Conservation (phyloP, 2,113 vertebrate genomes). For the Nettapus auritus region DNA sequence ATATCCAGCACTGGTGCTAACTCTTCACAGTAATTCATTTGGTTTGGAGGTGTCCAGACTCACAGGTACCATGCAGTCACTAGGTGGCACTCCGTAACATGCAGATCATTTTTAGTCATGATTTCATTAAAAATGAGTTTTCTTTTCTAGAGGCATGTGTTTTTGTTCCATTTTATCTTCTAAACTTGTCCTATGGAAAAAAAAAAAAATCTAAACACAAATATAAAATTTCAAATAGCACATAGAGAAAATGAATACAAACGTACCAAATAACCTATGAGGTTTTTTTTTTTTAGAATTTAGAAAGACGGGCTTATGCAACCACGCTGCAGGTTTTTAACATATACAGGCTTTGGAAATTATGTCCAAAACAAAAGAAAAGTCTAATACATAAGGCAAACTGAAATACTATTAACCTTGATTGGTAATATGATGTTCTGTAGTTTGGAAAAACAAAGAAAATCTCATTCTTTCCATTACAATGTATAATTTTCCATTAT, state of each 20-base stretch:
- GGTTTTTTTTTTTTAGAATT: not conserved
- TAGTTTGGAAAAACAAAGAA: not conserved
- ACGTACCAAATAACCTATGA: not conserved
- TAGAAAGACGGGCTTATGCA: not conserved
- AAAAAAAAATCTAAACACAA: not conserved
- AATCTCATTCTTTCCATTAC: not conserved
- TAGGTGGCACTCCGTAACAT: conserved; percentile 69
- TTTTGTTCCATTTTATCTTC: not conserved
- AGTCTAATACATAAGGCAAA: not conserved
- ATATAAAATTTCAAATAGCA: not conserved
- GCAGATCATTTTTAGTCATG: not conserved
- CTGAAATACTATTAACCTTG: not conserved
- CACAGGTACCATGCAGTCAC: not conserved
- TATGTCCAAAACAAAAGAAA: not conserved
- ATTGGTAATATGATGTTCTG: not conserved
- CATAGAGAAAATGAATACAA: not conserved
- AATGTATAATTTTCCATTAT: not conserved
- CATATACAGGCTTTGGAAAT: not conserved
- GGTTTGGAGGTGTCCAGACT: not conserved
- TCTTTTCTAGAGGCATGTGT: not conserved
- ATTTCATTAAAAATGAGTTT: not conserved
- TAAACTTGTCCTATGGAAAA: not conserved
- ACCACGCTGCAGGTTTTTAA: not conserved
- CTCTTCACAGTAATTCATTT: not conserved
- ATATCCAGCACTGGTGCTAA: not conserved